A percentile compares a stretch with the other conserved stretches of the same genome.
Conservation (phyloP, 2,113 vertebrate species). For the Lamprologus ornatipinnis region DNA sequence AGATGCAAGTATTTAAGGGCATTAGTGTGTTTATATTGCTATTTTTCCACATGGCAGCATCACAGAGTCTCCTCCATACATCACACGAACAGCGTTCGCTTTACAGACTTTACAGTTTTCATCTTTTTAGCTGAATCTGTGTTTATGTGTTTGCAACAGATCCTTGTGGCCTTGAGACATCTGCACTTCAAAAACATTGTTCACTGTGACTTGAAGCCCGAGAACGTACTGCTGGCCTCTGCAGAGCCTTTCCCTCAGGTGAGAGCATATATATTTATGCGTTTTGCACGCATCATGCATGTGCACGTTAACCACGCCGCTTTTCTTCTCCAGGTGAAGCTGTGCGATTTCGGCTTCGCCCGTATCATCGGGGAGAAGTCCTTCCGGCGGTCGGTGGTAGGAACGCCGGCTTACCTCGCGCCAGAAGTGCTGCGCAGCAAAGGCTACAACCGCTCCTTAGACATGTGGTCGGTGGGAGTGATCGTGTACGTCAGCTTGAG, state of each 20-base stretch:
- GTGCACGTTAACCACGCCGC: background rate
- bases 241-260: conserved; percentile 97
- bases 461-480: conserved; percentile 98
- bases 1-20: conserved; percentile 33
- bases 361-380: conserved; percentile 98
- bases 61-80: background rate
- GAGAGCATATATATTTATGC: background rate
- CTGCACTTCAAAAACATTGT: conserved; percentile 99
- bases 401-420: conserved; percentile 92
- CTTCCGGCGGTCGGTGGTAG: conserved; percentile 92
- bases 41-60: conserved; percentile 18
- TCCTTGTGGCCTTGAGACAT: conserved; percentile 94
- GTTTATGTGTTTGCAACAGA: conserved; percentile 69
- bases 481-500: conserved; percentile 96
- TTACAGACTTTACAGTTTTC: background rate
- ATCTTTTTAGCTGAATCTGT: background rate
- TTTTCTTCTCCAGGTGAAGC: conserved; percentile 80
- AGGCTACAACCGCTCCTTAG: conserved; percentile 95
- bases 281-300: background rate
- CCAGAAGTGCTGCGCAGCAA: conserved; percentile 95
- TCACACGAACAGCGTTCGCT: background rate
- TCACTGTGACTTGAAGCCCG: conserved; percentile 98
- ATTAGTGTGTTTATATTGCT: conserved; percentile 11
- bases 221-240: conserved; percentile 95
- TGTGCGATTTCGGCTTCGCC: conserved; percentile 96